Evolutionary conservation across 2,113 vertebrate genomes (phyloP).

Genomic region (Heloderma charlesbogerti): DNA sequence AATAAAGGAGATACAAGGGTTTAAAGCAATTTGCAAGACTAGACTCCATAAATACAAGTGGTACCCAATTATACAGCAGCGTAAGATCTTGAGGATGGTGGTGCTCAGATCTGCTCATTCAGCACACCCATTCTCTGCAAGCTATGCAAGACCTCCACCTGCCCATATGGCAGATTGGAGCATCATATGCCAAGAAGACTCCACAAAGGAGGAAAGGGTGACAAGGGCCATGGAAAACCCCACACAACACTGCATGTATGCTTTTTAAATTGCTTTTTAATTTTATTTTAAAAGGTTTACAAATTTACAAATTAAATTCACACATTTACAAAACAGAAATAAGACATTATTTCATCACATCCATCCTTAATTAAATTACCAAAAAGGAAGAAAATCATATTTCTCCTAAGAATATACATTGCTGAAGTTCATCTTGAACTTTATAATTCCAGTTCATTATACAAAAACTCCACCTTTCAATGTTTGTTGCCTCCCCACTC

Average conservation of each 20-base stretch:
- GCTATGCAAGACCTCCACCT: too few species aligned
- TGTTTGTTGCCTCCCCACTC: too few species aligned
- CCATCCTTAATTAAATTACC: too few species aligned
- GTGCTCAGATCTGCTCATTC: not conserved
- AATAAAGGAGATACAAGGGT: not conserved
- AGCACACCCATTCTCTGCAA: not conserved
- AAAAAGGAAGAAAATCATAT: too few species aligned
- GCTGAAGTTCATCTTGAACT: too few species aligned
- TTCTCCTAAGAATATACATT: too few species aligned
- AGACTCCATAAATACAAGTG: not conserved
- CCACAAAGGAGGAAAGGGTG: not conserved
- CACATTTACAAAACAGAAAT: too few species aligned
- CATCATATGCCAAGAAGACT: not conserved
- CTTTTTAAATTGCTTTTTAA: not conserved
- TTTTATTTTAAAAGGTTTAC: too few species aligned
- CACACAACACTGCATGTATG: not conserved
- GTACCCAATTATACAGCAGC: not conserved
- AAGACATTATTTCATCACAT: too few species aligned
- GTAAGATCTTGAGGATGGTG: not conserved
- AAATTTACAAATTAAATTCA: too few species aligned
- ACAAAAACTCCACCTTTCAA: too few species aligned
- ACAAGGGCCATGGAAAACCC: not conserved
- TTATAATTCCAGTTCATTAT: too few species aligned
- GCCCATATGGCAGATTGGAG: not conserved
- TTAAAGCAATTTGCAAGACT: not conserved